These are phyloP conservation scores for Rhadina sibilatrix DNA, from an alignment of 2,113 vertebrate species.

Conservation along the genomic window DNA sequence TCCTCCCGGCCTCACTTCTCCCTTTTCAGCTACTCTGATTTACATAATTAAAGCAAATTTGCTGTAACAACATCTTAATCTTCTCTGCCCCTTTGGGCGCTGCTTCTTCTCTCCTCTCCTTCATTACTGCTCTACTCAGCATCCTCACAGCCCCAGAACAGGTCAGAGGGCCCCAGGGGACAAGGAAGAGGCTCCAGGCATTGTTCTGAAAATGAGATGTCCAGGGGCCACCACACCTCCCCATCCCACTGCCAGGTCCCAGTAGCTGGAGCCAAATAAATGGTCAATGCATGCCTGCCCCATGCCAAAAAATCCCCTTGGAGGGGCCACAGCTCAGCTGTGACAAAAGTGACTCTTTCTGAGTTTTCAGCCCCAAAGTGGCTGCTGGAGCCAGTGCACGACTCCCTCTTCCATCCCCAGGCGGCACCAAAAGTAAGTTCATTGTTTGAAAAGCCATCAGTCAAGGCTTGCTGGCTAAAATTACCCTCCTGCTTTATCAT, in stretches of 20 bases:
- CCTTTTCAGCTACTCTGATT: not conserved
- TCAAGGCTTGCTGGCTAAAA: slow-evolving; percentile 64
- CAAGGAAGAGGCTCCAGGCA: not conserved
- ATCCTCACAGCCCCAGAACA: rapidly evolving
- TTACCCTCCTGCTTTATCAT: slow-evolving; percentile 68
- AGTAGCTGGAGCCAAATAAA: not conserved
- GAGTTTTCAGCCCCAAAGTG: not conserved
- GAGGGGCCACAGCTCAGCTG: not conserved
- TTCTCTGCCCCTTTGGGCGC: not conserved
- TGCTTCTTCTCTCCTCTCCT: not conserved
- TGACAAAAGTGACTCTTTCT: not conserved
- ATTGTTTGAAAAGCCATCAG: slow-evolving; percentile 56
- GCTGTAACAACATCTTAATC: not conserved
- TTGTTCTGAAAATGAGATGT: not conserved
- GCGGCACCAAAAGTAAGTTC: slow-evolving; percentile 28
- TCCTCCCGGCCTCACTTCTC: not conserved
- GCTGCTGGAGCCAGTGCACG: not conserved
- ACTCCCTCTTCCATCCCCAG: not conserved
- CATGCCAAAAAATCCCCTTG: not conserved
- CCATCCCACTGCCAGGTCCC: not conserved
- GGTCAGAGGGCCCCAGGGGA: not conserved
- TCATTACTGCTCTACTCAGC: not conserved
- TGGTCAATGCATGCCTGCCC: not conserved
- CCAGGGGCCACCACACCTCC: not conserved
- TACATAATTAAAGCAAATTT: not conserved